Base-by-base conservation (phyloP, 2,797 vertebrate species). In the Arctocebus calabarensis region DNA sequence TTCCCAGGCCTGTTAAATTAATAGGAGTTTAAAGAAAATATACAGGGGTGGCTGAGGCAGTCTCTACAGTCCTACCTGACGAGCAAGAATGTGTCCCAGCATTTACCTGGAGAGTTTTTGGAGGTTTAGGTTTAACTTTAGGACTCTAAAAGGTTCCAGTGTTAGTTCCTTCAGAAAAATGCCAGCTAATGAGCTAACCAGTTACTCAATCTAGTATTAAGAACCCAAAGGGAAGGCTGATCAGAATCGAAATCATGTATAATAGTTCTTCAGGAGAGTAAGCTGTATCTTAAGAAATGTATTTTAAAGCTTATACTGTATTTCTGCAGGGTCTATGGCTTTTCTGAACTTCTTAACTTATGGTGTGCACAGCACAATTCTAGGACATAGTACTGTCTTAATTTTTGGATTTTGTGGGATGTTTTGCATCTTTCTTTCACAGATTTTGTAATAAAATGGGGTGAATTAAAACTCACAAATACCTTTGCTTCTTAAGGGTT, bases 1-100 rank as follows among this genome's bases (percentile, higher is more conserved):
- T 87, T 95, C 92, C 93, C 87, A 96, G 89, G 88, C 89, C 88
- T 95, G 59, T 95, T 93, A 96, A 96, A 77, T 94, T 95, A 94
- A 96, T 90, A 82, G 68, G 61, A 84, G 62, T 61, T 94, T 70
- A 73, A 90, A 89, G 73, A 84, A 95, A 92, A 94, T 82, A 90
- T 1, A 40, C 77, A 37, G 64, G 43, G 70, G 82, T 84, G 82
- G 48, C 34, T 29, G 45, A 84, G 61, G 61, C 74, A 43, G 52
- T 40, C 74, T 17, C 34, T 29, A 0, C 16, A 7, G 3, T 59
- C 84, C 84, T 84, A 4, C 40, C 43, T 88, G 75, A 70, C 71
- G 78, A 89, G 52, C 77, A 55, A 4, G 4, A 55, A 25, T 81
- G 3, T 14, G 12, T 40, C 48, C 40, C 34, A n/a, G 48, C 48